Evolutionary conservation across 2,113 vertebrate species (phyloP), one percentile per base, ranked within the genome.

Genomic region (Microtus montanus): DNA sequence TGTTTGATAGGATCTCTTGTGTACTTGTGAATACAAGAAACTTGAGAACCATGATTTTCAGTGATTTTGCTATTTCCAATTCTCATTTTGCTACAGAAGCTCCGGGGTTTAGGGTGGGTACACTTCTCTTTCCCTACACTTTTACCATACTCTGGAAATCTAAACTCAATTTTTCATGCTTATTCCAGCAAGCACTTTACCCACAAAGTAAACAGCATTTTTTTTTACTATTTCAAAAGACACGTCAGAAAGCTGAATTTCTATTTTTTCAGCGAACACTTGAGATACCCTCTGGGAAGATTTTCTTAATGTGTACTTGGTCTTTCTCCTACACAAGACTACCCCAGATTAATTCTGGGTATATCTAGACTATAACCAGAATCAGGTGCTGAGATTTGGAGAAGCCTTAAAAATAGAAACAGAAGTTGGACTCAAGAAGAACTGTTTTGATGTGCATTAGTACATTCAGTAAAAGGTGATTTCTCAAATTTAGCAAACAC

Each of bases 1-100:
- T n/a, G 68, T n/a, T 71, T 71, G 70, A 71, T n/a, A 71, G 2
- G 35, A 71, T 71, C 70, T 71, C 35, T 71, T 71, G 35, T 71
- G 17, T n/a, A n/a, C 15, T 19, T 1, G 7, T 71, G 70, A n/a
- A 17, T 71, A 3, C 2, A 38, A 0, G 1, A 71, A 9, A 35
- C 15, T 71, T 71, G 35, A 38, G 15, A 20, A 7, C 17, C 70
- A 71, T 71, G 35, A n/a, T 71, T 71, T 71, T n/a, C 70, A 71
- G 35, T n/a, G 35, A 19, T n/a, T n/a, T 71, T 71, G 17, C 1
- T n/a, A 17, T 71, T n/a, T 71, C 1, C 17, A 38, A 9, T 74
- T 74, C 71, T 11, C 20, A 41, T 74, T n/a, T 24, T 74, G 17
- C 71, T 24, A 41, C 10, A 41, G 71, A 74, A 41, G n/a, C 71